These are phyloP conservation scores for Emmelina monodactyla DNA, from an alignment of 2,888 invertebrate genomes.

Conservation along the genomic window DNA sequence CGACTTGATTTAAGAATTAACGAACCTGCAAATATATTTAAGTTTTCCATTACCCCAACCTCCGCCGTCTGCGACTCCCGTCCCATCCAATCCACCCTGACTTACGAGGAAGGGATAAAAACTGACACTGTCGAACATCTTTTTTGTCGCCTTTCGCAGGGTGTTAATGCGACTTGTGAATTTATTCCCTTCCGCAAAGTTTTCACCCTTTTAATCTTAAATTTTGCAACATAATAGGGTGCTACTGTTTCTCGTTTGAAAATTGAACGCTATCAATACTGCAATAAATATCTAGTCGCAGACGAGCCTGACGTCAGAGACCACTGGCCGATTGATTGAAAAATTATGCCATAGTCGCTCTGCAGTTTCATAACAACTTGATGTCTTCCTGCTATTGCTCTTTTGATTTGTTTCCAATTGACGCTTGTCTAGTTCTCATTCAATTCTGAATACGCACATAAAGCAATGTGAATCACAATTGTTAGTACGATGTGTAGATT, in stretches of 20 bases:
- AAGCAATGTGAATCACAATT: no score
- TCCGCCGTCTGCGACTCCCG: slow-evolving; percentile 13
- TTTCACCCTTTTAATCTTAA: neutral
- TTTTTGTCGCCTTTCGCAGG: slow-evolving; percentile 12
- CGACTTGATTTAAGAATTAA: neutral
- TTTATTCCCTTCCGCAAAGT: slow-evolving; percentile 18
- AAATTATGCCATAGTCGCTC: slow-evolving; percentile 38
- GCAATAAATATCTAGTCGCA: no score
- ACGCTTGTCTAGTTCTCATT: no score
- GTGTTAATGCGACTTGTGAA: slow-evolving; percentile 17
- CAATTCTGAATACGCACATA: no score
- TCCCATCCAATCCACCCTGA: slow-evolving; percentile 18
- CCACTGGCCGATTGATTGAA: slow-evolving; percentile 43
- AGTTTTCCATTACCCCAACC: slow-evolving; percentile 3
- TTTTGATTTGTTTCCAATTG: no score
- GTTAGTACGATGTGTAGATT: no score
- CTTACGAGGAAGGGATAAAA: slow-evolving; percentile 16
- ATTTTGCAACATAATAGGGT: no score
- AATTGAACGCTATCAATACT: no score
- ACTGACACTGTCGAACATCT: slow-evolving; percentile 9
- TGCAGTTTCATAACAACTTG: slow-evolving; percentile 7
- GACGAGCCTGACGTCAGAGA: no score
- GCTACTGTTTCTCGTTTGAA: no score
- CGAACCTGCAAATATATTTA: no score
- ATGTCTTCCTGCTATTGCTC: slow-evolving; percentile 37